A percentile compares a stretch with the other conserved stretches of the same genome.
These are phyloP conservation scores for Ictalurus punctatus DNA, from an alignment of 2,113 vertebrate species.

Conservation along the genomic window DNA sequence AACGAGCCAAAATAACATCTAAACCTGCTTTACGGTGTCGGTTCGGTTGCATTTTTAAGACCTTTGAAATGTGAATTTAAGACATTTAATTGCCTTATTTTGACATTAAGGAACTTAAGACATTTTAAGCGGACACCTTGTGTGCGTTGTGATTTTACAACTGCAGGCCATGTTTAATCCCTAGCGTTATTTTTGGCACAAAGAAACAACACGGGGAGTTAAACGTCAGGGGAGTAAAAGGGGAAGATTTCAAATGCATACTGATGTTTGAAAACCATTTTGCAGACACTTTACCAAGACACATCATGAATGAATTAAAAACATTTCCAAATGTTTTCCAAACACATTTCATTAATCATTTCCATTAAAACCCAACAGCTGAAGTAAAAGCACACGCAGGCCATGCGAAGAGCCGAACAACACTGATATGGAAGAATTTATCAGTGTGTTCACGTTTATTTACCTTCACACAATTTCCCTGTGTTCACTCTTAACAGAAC, in stretches of 20 bases:
- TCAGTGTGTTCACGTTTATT: not conserved
- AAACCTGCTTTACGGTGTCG: too few species aligned
- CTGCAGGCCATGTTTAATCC: not conserved
- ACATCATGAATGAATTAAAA: not conserved
- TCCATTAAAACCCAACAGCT: not conserved
- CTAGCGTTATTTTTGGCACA: not conserved
- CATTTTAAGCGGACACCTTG: too few species aligned
- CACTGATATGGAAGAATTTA: not conserved
- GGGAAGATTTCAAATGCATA: not conserved
- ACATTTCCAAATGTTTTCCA: not conserved
- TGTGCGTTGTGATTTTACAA: not conserved
- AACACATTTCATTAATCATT: not conserved
- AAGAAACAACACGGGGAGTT: not conserved
- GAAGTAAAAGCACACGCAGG: not conserved
- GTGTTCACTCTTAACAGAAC: not conserved
- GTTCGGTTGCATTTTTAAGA: too few species aligned
- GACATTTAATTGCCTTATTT: too few species aligned
- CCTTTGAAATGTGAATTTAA: too few species aligned
- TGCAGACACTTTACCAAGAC: not conserved
- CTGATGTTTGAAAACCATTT: not conserved
- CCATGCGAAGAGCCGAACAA: not conserved
- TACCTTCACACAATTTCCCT: not conserved
- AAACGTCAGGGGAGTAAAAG: not conserved
- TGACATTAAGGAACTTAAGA: too few species aligned
- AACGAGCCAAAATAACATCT: too few species aligned